Conservation (phyloP, 2,113 vertebrate genomes). For the Larimichthys crocea region DNA sequence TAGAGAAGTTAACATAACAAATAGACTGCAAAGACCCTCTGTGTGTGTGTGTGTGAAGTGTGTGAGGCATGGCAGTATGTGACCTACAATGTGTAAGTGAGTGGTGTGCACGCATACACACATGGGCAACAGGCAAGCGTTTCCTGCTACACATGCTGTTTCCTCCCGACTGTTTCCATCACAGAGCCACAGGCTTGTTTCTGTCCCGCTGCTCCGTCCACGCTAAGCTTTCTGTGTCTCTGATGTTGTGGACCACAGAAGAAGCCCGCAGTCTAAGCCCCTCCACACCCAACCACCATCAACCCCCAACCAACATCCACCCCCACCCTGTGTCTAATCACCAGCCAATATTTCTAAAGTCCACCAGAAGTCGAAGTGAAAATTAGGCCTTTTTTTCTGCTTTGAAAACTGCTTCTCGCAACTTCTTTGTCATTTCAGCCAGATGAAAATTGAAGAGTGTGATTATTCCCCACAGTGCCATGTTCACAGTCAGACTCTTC, state of each 20-base stretch:
- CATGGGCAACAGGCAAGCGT: conserved; percentile 49
- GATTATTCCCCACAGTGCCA: not conserved
- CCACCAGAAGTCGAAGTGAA: conserved; percentile 15
- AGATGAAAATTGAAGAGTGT: conserved; percentile 19
- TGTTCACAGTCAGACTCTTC: conserved; percentile 6
- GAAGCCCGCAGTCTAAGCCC: conserved; percentile 4
- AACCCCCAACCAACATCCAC: not conserved
- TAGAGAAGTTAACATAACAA: conserved; percentile 44
- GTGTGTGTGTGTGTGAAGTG: not conserved
- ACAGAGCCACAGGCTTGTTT: conserved; percentile 75
- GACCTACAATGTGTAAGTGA: conserved; percentile 29
- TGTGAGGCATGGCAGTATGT: not conserved
- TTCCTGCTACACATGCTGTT: conserved; percentile 60
- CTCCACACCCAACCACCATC: not conserved
- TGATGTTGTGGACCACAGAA: conserved; percentile 42
- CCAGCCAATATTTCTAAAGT: conserved; percentile 36
- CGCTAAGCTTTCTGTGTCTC: conserved; percentile 48
- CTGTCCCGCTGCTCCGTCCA: conserved; percentile 67
- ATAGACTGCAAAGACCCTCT: conserved; percentile 17
- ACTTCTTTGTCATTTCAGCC: conserved; percentile 29
- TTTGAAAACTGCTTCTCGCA: not conserved
- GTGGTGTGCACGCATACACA: conserved; percentile 33
- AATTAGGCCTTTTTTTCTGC: conserved; percentile 16
- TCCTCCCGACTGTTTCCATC: conserved; percentile 75
- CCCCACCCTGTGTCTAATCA: conserved; percentile 12